A percentile compares a stretch with the other conserved stretches of the same genome.
Evolutionary conservation across 2,113 vertebrate species (phyloP).

Genomic region (Pollachius pollachius): DNA sequence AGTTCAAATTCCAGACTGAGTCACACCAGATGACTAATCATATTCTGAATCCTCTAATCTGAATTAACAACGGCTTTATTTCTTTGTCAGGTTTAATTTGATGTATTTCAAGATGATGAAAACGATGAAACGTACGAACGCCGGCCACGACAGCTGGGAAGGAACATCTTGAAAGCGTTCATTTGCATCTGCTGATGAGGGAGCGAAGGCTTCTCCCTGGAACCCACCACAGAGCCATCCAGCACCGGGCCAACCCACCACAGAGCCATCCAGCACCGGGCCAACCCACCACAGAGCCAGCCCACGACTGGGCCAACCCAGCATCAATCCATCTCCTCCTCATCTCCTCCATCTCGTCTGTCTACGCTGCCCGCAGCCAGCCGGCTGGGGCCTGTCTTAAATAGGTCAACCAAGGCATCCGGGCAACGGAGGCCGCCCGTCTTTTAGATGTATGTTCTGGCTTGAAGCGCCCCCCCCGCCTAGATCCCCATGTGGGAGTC

Average conservation of each 20-base stretch:
- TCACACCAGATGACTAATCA: too few species aligned
- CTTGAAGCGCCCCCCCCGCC: slow-evolving; percentile 32
- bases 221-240: too few species aligned
- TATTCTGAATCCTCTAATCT: too few species aligned
- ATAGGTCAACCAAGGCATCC: slow-evolving; percentile 38
- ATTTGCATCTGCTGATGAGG: too few species aligned
- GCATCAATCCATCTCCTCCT: not conserved
- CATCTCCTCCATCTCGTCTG: slow-evolving; percentile 2
- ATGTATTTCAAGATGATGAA: too few species aligned
- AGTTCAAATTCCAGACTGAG: too few species aligned
- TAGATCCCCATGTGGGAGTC: not conserved
- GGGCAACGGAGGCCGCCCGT: slow-evolving; percentile 33
- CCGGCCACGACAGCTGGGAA: too few species aligned
- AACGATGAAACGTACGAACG: too few species aligned
- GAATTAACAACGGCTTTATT: too few species aligned
- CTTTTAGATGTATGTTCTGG: slow-evolving; percentile 49
- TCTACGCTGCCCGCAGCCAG: slow-evolving; percentile 12
- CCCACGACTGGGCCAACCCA: not conserved
- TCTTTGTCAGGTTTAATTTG: too few species aligned
- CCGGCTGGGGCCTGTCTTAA: slow-evolving; percentile 24
- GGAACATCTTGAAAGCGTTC: too few species aligned
- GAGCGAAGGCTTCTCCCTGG: too few species aligned
- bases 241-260: not conserved
- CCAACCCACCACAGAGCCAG: not conserved
- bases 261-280: not conserved